Evolutionary conservation across 2,888 invertebrate genomes (phyloP).

Genomic region (Drosophila neutralis): DNA sequence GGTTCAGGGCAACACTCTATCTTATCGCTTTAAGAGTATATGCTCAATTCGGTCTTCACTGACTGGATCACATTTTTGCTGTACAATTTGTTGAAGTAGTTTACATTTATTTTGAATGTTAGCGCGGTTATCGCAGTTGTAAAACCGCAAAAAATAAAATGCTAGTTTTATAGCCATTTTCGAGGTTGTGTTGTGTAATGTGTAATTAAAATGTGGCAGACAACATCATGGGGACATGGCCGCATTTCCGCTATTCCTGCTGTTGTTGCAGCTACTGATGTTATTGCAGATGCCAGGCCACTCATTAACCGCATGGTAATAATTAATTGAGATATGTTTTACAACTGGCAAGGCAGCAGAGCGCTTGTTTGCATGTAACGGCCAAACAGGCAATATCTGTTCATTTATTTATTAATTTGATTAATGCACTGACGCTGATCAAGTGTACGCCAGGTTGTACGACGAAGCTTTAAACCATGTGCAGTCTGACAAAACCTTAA

Average conservation of each 20-base stretch:
- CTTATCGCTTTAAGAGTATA: constrained; percentile 5
- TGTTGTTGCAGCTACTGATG: constrained; percentile 12
- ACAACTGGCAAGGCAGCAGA: constrained; percentile 43
- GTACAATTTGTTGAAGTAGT: neutral
- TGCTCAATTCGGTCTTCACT: neutral
- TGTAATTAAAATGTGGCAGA: constrained; percentile 78
- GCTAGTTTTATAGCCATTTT: constrained; percentile 60
- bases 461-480: constrained; percentile 10
- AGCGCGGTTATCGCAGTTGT: constrained; percentile 35
- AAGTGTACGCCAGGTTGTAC: constrained; percentile 47
- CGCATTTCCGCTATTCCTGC: constrained; percentile 38
- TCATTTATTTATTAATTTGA: constrained; percentile 83
- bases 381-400: constrained; percentile 48
- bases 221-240: constrained; percentile 56
- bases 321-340: constrained; percentile 82
- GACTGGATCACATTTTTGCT: neutral
- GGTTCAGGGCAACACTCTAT: neutral
- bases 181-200: constrained; percentile 56
- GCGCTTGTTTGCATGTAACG: constrained; percentile 15
- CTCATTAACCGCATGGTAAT: constrained; percentile 74
- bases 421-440: constrained; percentile 75
- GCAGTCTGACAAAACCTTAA: constrained; percentile 19
- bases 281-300: constrained; percentile 39
- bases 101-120: constrained; percentile 21
- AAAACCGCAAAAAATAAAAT: constrained; percentile 59